Base-by-base conservation (phyloP, 2,888 invertebrate genomes). In the Drosophila tripunctata region DNA sequence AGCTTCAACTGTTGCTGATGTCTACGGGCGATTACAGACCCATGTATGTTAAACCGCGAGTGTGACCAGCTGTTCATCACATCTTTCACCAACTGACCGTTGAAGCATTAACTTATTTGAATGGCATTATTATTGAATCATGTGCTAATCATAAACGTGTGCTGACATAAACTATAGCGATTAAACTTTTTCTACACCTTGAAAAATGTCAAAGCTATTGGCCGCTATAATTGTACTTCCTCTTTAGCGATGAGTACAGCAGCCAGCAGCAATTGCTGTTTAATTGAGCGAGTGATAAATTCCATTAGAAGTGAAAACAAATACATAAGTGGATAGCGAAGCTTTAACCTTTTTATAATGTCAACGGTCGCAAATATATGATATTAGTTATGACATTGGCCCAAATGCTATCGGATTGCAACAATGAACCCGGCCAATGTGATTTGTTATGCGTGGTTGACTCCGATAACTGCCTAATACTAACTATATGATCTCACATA, bases 401-500 rank as follows among this genome's bases (percentile, higher is more conserved):
- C 81, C 75, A 58, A 83, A 86, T 73, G 51, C 40, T 63, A 75
- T 58, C 67, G 65, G 62, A 69, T 67, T 83, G 81, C 81, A 81
- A 83, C 81, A 81, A 86, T 83, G 86, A 82, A 83, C 81, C 86
- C 64, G 63, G 38, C 45, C 47, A 66, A 72, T 75, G 75, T 64
- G 64, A 69, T 76, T 71, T 75, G 86, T 86, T 77, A 72, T 86
- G 81, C 81, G 81, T 82, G 81, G 81, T 62, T 82, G 86, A 31
- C 56, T 56, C 70, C 58, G 48, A 57, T 86, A 82, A 86, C 41
- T 67, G 69, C 48, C 44, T 3, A 27, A 10, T 62, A 45, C 31
- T 43, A 58, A 54, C 44, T 54, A 58, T 51, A 35, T 36, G 21
- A 36, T 40, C 43, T 47, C 33, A 31, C 38, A 57, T 35, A 54